These are phyloP conservation scores for Calameuta pallipes DNA, from an alignment of 2,888 invertebrate genomes.

Conservation along the genomic window DNA sequence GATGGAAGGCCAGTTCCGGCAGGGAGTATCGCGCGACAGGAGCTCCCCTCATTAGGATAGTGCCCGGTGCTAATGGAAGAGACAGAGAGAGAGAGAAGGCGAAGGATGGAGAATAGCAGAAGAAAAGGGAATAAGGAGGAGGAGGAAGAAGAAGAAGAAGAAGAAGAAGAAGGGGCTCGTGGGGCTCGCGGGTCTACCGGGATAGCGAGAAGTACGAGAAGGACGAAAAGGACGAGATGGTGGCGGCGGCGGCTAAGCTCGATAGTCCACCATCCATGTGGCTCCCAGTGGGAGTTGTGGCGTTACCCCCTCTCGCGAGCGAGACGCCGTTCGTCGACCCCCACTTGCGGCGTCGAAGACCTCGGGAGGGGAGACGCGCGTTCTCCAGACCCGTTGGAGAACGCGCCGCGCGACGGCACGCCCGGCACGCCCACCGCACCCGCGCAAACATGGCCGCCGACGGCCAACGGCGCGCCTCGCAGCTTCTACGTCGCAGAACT, in stretches of 20 bases:
- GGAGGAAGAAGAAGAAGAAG: too few relatives aligned
- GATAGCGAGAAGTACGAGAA: conserved; percentile 20
- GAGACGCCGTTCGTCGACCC: not conserved
- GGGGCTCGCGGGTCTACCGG: conserved; percentile 19
- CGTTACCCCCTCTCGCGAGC: not conserved
- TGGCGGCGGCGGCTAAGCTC: not conserved
- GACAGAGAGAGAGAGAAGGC: too few relatives aligned
- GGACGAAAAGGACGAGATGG: conserved; percentile 13
- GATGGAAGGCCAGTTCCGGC: too few relatives aligned
- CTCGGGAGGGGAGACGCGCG: conserved; percentile 44
- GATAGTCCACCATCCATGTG: not conserved
- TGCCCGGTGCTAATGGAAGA: not conserved
- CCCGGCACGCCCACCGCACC: conserved; percentile 61
- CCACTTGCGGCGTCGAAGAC: conserved; percentile 26
- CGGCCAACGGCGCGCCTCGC: conserved; percentile 17
- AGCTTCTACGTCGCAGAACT: conserved; percentile 23
- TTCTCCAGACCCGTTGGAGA: conserved; percentile 57
- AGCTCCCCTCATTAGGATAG: conserved; percentile 25
- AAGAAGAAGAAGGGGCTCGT: conserved; percentile 7
- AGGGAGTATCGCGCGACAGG: conserved; percentile 9
- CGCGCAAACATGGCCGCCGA: conserved; percentile 64
- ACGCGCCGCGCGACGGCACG: conserved; percentile 46
- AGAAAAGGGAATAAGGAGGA: too few relatives aligned
- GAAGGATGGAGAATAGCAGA: too few relatives aligned
- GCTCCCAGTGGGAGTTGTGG: not conserved